Percentiles rank a stretch among this genome's conserved stretches.
These are phyloP conservation scores for Nymphalis polychloros DNA, from an alignment of 2,888 invertebrate species.

Conservation along the genomic window DNA sequence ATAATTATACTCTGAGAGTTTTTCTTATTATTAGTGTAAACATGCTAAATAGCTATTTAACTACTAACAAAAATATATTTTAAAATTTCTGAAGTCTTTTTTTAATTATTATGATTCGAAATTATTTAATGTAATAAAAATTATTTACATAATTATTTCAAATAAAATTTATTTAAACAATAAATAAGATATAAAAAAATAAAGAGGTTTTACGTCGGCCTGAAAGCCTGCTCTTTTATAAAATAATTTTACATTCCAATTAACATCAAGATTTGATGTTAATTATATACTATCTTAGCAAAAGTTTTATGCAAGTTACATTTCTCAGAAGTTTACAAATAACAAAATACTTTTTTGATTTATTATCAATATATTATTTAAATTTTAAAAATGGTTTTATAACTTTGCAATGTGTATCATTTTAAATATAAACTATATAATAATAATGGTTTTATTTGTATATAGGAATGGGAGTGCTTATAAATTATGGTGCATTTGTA, in stretches of 20 bases:
- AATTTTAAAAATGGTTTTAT: not conserved
- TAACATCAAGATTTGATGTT: slow-evolving; percentile 10
- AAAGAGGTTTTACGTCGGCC: slow-evolving; percentile 2
- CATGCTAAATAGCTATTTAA: not conserved
- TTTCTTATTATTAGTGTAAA: not conserved
- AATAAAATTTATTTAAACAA: not conserved
- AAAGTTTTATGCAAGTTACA: slow-evolving; percentile 29
- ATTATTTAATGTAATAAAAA: not conserved
- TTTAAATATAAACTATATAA: slow-evolving; percentile 11
- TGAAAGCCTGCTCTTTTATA: not conserved
- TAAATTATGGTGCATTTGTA: slow-evolving; percentile 65
- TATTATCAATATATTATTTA: slow-evolving; percentile 11
- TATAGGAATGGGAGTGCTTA: slow-evolving; percentile 70
- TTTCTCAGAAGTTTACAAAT: slow-evolving; percentile 24
- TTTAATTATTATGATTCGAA: not conserved
- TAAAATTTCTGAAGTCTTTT: not conserved
- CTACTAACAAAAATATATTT: not conserved
- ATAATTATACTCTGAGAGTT: too few relatives aligned
- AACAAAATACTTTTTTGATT: slow-evolving; percentile 12
- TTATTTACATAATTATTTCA: slow-evolving; percentile 1
- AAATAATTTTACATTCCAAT: slow-evolving; percentile 35
- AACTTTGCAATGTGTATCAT: slow-evolving; percentile 23
- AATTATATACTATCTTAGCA: slow-evolving; percentile 16
- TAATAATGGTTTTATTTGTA: slow-evolving; percentile 51
- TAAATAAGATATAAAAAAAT: too few relatives aligned